A percentile compares a stretch with the other conserved stretches of the same genome.
phyloP scores from a whole-genome alignment of 2,113 vertebrate genomes.

The Strigops habroptila region DNA sequence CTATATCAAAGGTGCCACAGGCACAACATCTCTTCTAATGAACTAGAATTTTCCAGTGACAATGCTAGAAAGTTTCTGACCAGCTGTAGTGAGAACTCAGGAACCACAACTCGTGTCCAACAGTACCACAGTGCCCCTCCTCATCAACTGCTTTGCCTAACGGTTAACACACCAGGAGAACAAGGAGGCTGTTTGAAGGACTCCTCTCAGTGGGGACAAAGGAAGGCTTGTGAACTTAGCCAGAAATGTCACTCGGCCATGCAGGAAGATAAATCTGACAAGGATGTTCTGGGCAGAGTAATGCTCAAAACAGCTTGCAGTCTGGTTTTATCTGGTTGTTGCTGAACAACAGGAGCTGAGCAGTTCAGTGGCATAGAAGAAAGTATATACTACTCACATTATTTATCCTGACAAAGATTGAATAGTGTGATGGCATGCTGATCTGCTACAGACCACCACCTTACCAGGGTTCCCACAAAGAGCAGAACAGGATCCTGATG shows the following conservation, averaged over 20 bases:
- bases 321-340: background rate
- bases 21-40: fast-evolving
- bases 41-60: background rate
- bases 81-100: background rate
- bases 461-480: background rate
- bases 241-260: background rate
- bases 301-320: background rate
- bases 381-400: background rate
- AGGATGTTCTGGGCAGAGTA: background rate
- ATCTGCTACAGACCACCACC: background rate
- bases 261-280: background rate
- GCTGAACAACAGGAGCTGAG: background rate
- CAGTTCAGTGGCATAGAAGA: background rate
- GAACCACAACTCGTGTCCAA: background rate
- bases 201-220: background rate
- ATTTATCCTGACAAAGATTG: background rate
- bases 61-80: background rate
- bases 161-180: background rate
- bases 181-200: background rate
- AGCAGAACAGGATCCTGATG: background rate
- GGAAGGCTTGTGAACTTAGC: background rate
- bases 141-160: background rate
- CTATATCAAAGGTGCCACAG: background rate
- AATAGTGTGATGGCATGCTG: background rate
- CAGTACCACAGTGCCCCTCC: background rate